These are phyloP conservation scores for Gryllus longicercus DNA, from an alignment of 2,888 invertebrate genomes.

Conservation along the genomic window DNA sequence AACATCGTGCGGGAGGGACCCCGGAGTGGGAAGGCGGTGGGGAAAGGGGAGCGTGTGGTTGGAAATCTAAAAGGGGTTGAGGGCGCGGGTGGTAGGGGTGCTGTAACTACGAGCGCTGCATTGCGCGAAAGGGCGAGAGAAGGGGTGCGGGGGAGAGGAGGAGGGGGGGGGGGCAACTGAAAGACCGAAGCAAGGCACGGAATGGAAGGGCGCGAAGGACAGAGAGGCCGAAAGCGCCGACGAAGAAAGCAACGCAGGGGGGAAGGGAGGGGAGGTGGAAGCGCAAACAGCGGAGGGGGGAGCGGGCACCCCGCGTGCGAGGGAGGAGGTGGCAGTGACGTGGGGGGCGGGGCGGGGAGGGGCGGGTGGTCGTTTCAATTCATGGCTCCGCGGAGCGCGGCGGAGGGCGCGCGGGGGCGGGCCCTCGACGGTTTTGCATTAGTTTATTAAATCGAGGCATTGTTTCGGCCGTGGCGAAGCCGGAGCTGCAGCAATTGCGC, in stretches of 20 bases:
- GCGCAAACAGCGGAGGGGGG: background rate
- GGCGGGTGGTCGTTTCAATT: conserved; percentile 28
- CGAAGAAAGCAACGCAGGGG: background rate
- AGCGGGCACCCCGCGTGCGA: background rate
- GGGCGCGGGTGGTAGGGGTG: too few relatives aligned
- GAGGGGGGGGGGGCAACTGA: too few relatives aligned
- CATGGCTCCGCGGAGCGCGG: conserved; percentile 29
- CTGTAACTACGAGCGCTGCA: too few relatives aligned
- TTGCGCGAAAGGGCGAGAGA: too few relatives aligned
- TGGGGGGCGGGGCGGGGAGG: conserved; percentile 23
- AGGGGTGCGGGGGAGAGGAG: too few relatives aligned
- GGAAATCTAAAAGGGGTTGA: too few relatives aligned
- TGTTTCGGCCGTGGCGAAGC: conserved; percentile 32
- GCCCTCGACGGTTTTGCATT: conserved; percentile 34
- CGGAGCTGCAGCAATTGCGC: conserved; percentile 22
- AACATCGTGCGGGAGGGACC: too few relatives aligned
- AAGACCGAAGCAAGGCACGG: too few relatives aligned
- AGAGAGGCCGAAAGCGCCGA: background rate
- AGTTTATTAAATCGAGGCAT: conserved; percentile 38
- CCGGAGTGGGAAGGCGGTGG: too few relatives aligned
- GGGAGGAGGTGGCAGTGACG: conserved; percentile 21
- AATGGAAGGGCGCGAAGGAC: background rate
- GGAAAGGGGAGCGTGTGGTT: too few relatives aligned
- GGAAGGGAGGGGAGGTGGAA: background rate
- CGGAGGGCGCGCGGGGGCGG: background rate